These are phyloP conservation scores for Charina bottae DNA, from an alignment of 2,113 vertebrate species.

Conservation along the genomic window DNA sequence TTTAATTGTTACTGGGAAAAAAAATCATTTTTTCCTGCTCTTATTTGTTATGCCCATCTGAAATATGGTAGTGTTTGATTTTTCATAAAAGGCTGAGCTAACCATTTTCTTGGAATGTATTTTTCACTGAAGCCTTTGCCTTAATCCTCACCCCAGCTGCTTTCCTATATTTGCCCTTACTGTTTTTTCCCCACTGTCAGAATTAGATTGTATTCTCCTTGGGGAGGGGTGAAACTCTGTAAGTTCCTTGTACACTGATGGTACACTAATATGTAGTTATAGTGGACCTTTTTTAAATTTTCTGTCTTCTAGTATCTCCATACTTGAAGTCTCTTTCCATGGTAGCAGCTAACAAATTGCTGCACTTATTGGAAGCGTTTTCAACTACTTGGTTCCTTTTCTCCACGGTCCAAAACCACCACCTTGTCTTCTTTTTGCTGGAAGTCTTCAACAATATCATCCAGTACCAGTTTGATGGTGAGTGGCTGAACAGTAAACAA, in stretches of 20 bases:
- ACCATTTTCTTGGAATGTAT: not conserved
- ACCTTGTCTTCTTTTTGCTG: slow-evolving; percentile 95
- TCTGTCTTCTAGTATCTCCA: slow-evolving; percentile 84
- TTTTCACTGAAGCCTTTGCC: not conserved
- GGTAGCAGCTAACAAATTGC: slow-evolving; percentile 96
- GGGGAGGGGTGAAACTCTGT: not conserved
- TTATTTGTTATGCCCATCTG: not conserved
- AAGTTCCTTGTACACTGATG: not conserved
- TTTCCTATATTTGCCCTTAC: not conserved
- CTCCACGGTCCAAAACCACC: slow-evolving; percentile 92
- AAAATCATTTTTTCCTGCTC: not conserved
- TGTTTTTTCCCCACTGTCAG: not conserved
- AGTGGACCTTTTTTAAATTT: not conserved
- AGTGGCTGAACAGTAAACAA: slow-evolving; percentile 37
- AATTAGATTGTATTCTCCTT: not conserved
- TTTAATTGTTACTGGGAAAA: not conserved
- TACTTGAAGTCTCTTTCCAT: slow-evolving; percentile 98
- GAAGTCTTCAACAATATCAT: slow-evolving; percentile 99
- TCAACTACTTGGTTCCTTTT: slow-evolving; percentile 98
- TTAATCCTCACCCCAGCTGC: not conserved
- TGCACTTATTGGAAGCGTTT: slow-evolving; percentile 97
- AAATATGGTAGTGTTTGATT: not conserved
- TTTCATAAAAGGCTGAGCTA: not conserved
- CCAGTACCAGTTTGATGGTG: slow-evolving; percentile 99
- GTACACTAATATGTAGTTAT: not conserved